Base-by-base conservation (phyloP, 2,113 vertebrate genomes). In the Barbus barbus region DNA sequence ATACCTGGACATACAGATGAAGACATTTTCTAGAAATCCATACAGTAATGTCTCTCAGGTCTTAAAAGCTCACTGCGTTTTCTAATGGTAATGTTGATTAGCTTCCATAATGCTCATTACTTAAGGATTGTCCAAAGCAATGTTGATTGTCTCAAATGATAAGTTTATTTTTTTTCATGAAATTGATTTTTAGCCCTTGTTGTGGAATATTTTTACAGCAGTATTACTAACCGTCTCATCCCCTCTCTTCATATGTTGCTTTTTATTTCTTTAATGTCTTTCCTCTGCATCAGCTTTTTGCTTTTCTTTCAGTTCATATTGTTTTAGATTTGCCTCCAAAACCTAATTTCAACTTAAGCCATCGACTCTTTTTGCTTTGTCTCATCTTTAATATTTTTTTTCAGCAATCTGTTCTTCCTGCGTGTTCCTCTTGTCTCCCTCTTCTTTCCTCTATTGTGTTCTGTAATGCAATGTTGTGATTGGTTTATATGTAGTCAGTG, bases 361-460 rank as follows among this genome's bases (percentile, higher is more conserved):
- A 71, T 82, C 41, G 11, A 67, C 38, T 36, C 46, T 1, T 58
- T 63, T 86, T 38, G 13, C 48, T 36, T 82, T 3, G 28, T 84
- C 38, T 65, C 33, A 33, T 74, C n/a, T 22, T 51, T 79, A 69
- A 56, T 28, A 11, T 60, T 41, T 41, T 72, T n/a, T 28, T 60
- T 2, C 14, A 46, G 13, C 31, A 8, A 36, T 48, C 51, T 76
- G 69, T 60, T 20, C 36, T 76, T 78, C 78, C 79, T 91, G 44
- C 81, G 75, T 87, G 87, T 87, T 63, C 79, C 51, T 91, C 58
- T n/a, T n/a, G 60, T 86, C 87, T 76, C 77, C 79, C 63, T 63
- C 5, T 38, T 78, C 82, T 79, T 75, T 73, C 56, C 75, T 85
- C n/a, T n/a, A n/a, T 60, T 36, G 2, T 65, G 53, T 41, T 38